A percentile compares a stretch with the other conserved stretches of the same genome.
Evolutionary conservation across 2,113 vertebrate species (phyloP).

Genomic region (Leucoraja erinaceus): DNA sequence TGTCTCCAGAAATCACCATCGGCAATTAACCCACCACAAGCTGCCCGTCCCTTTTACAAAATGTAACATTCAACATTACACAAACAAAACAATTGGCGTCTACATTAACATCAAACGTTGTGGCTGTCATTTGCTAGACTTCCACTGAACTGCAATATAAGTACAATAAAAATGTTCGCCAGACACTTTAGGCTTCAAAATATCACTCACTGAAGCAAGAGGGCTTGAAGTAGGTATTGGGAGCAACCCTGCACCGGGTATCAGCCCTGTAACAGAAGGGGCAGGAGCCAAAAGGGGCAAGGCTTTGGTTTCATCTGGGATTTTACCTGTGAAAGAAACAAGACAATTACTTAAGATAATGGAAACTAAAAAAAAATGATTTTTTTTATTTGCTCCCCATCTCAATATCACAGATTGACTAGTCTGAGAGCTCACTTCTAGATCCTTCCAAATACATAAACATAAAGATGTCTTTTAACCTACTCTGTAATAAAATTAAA

Average conservation of each 20-base stretch:
- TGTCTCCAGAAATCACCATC: neutral
- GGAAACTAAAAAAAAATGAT: constrained; percentile 52
- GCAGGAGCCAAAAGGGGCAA: constrained; percentile 85
- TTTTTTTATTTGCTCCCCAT: constrained; percentile 63
- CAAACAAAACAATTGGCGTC: neutral
- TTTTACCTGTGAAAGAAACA: constrained; percentile 87
- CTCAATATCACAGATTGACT: constrained; percentile 44
- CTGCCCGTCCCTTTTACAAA: neutral
- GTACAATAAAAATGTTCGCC: neutral
- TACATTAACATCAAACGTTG: neutral
- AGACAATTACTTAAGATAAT: constrained; percentile 57
- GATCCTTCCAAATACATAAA: constrained; percentile 34
- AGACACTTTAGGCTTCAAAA: neutral
- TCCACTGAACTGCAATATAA: neutral
- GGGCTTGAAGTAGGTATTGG: constrained; percentile 76
- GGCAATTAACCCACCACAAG: neutral
- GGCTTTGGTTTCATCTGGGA: constrained; percentile 94
- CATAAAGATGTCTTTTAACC: constrained; percentile 55
- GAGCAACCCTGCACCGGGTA: constrained; percentile 85
- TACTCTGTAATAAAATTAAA: constrained; percentile 64
- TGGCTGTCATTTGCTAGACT: neutral
- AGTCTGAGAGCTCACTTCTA: constrained; percentile 42
- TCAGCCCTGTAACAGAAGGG: constrained; percentile 74
- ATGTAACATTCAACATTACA: neutral
- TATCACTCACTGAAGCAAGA: constrained; percentile 53